Evolutionary conservation across 2,888 invertebrate species (phyloP), one percentile per base, ranked within the genome.

Genomic region (Monoplex corrugatus): DNA sequence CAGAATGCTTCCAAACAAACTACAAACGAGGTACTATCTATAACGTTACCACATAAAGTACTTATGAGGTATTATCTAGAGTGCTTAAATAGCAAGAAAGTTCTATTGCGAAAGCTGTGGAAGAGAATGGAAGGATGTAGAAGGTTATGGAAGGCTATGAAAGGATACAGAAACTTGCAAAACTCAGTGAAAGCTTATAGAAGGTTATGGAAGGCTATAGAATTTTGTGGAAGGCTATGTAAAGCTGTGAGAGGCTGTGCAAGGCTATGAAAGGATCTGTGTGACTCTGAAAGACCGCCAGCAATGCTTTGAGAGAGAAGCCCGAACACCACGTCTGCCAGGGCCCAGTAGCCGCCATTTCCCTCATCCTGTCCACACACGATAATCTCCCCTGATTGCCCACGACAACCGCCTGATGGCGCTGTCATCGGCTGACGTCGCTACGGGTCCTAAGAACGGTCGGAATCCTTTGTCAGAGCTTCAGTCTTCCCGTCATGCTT

Each of bases 341-440:
- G 35, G 8, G 6, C 75, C 45, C 45, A 0, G 43, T 38, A 57
- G 50, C 13, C 84, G 57, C 50, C 57, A 23, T 38, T 45, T 50
- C 35, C 57, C 35, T 84, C 84, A 44, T 44, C 84, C 44, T 84
- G 50, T 50, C 84, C 84, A 10, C 84, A 57, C 28, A 28, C 40
- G 40, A 35, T 57, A 35, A 28, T 28, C 3, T 38, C 84, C 50
- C 82, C 38, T 84, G 84, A 84, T 84, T 84, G 84, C 38, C 38
- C 44, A 57, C 84, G 84, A 84, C 84, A 84, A 57, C 84, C 84
- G 84, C 57, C 45, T 84, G 84, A 84, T 57, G 84, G 84, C 84
- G 84, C 84, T 84, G 44, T 84, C 84, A 57, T 84, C 84, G 57
- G 44, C 84, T 84, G 50, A 50, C 50, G 84, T 84, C 57, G 84